Conservation (phyloP, 2,113 vertebrate genomes). For the Phylloscopus trochilus region DNA sequence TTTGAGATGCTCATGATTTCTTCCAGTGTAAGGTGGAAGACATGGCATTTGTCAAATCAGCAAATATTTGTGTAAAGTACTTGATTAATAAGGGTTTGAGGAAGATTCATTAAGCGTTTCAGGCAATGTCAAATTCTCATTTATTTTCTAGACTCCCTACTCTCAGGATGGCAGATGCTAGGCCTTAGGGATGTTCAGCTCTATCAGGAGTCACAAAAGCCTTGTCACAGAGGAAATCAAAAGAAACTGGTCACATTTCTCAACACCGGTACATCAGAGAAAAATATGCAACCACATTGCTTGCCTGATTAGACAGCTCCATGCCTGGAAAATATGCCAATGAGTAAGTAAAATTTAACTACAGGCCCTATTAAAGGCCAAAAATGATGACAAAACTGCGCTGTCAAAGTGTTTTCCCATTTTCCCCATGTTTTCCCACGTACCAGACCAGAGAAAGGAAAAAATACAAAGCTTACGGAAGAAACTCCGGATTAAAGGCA, state of each 20-base stretch:
- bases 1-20: not conserved
- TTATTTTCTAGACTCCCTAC: not conserved
- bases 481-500: slow-evolving; percentile 86
- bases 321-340: not conserved
- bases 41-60: not conserved
- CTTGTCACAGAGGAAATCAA: not conserved
- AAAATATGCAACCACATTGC: not conserved
- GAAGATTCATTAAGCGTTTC: not conserved
- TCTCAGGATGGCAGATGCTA: not conserved
- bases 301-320: not conserved
- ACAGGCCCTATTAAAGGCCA: not conserved
- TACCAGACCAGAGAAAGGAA: not conserved
- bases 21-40: not conserved
- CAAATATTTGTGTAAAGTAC: not conserved
- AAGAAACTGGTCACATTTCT: not conserved
- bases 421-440: not conserved
- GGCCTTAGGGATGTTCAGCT: not conserved
- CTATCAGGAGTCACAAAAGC: not conserved
- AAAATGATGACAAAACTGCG: not conserved
- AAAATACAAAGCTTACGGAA: slow-evolving; percentile 83
- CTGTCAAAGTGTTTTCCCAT: not conserved
- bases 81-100: not conserved
- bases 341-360: not conserved
- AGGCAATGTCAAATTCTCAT: not conserved
- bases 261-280: not conserved